These are phyloP conservation scores for Gallinago paraguaiae DNA, from an alignment of 2,113 vertebrate species.

Conservation along the genomic window DNA sequence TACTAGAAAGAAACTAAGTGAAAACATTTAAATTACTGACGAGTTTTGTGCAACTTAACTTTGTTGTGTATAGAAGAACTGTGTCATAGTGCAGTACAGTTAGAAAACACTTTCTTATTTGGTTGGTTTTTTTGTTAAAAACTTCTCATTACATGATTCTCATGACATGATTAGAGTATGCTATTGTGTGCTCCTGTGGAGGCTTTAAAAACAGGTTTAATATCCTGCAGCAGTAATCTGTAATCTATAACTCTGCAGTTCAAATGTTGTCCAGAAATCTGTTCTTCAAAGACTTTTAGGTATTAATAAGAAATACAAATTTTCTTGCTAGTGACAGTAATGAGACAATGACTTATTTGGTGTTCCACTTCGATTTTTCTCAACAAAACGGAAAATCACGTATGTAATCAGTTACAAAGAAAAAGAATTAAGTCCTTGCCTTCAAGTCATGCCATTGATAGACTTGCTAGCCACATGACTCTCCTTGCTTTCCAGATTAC, in stretches of 20 bases:
- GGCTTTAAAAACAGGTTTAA: neutral
- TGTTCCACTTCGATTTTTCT: neutral
- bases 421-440: neutral
- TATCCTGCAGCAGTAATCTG: neutral
- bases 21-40: neutral
- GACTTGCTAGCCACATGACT: neutral
- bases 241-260: neutral
- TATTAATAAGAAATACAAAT: neutral
- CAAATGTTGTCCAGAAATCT: neutral
- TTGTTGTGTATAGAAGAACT: neutral
- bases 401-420: neutral
- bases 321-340: neutral
- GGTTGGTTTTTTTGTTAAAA: neutral
- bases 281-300: neutral
- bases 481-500: neutral
- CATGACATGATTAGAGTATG: rapidly evolving
- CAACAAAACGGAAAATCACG: rapidly evolving
- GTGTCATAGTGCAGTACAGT: neutral
- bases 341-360: neutral
- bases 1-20: neutral
- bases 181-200: neutral
- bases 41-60: neutral
- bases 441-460: neutral
- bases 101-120: neutral
- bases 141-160: neutral